phyloP scores from a whole-genome alignment of 2,797 vertebrate genomes.

The Muscicapa comitata region DNA sequence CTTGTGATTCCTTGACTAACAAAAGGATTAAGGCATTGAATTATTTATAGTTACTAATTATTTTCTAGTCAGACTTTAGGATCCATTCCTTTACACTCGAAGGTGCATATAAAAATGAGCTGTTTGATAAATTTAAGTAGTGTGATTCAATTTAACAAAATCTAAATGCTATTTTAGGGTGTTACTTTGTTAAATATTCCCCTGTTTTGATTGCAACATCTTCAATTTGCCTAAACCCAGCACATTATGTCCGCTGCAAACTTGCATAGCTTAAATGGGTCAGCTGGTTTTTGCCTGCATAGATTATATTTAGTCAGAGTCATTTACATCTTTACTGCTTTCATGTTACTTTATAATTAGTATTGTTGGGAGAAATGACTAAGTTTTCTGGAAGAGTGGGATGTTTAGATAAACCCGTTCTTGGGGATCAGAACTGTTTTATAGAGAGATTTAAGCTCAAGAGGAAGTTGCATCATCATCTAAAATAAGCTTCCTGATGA shows the following conservation, averaged over 20 bases:
- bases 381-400: background rate
- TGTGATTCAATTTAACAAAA: background rate
- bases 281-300: background rate
- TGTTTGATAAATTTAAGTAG: background rate
- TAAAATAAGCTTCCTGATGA: background rate
- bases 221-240: background rate
- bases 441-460: background rate
- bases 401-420: background rate
- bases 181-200: background rate
- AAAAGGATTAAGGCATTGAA: background rate
- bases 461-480: background rate
- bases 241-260: background rate
- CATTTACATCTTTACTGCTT: background rate
- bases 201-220: background rate
- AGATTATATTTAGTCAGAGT: background rate
- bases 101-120: background rate
- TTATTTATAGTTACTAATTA: background rate
- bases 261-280: background rate
- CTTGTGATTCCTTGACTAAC: background rate
- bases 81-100: background rate
- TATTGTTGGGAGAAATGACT: background rate
- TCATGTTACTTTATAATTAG: background rate
- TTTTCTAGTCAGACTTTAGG: background rate
- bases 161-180: background rate
- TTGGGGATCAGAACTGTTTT: background rate